Percentiles rank a stretch among this genome's conserved stretches.
Conservation (phyloP, 2,888 invertebrate genomes). For the Stegana nigrithorax region DNA sequence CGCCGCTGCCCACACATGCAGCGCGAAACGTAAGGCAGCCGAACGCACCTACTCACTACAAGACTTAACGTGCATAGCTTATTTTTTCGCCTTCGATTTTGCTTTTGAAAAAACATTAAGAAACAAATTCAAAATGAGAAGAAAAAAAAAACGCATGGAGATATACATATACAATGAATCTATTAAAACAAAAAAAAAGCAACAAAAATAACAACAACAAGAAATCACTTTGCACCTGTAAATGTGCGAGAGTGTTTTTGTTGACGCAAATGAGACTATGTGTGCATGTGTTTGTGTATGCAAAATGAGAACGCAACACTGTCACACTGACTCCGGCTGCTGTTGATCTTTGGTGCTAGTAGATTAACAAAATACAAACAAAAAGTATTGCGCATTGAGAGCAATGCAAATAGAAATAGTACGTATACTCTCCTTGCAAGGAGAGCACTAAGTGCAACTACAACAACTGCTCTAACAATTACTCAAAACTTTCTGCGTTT, state of each 20-base stretch:
- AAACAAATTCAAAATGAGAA: not conserved
- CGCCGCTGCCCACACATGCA: not conserved
- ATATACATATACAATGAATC: not conserved
- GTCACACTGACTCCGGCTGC: not conserved
- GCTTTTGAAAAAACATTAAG: not conserved
- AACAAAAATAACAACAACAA: not conserved
- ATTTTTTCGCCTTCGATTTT: not conserved
- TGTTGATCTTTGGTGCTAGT: no score
- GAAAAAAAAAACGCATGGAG: not conserved
- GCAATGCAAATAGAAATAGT: no score
- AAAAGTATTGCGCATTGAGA: not conserved
- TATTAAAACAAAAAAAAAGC: not conserved
- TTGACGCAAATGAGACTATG: not conserved
- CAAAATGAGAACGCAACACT: not conserved
- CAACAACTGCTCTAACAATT: no score
- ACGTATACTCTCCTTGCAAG: no score
- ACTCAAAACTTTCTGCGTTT: no score
- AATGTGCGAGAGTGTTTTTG: not conserved
- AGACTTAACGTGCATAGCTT: not conserved
- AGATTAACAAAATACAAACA: not conserved
- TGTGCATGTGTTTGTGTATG: not conserved
- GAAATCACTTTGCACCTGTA: not conserved
- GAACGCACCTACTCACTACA: not conserved
- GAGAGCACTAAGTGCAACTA: no score
- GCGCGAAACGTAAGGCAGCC: not conserved